These are phyloP conservation scores for Lithosia quadra DNA, from an alignment of 2,888 invertebrate genomes.

Conservation along the genomic window DNA sequence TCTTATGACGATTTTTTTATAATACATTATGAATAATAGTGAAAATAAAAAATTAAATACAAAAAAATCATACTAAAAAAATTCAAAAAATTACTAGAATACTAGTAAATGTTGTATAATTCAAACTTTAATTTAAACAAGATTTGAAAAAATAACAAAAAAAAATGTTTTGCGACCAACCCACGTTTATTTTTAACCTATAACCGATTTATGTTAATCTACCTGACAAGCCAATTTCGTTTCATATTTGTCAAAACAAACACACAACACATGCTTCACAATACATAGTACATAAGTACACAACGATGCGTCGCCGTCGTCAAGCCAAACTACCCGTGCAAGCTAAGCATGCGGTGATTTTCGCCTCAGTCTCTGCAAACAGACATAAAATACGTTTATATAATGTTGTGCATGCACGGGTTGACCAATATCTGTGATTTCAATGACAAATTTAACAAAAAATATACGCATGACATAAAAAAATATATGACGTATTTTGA, in stretches of 20 bases:
- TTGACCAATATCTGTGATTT: conserved; percentile 15
- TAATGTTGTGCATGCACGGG: conserved; percentile 53
- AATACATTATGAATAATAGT: too few species aligned
- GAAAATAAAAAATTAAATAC: too few species aligned
- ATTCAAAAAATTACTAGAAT: not conserved
- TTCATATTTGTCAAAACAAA: conserved; percentile 15
- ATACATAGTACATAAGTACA: conserved; percentile 23
- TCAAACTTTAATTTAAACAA: not conserved
- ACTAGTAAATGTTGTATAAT: too few species aligned
- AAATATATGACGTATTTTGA: not conserved
- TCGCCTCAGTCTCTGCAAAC: conserved; percentile 80
- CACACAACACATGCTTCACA: conserved; percentile 42
- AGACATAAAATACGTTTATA: conserved; percentile 64
- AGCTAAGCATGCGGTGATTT: conserved; percentile 84
- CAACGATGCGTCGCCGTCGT: conserved; percentile 26
- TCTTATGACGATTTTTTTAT: too few species aligned
- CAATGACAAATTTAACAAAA: not conserved
- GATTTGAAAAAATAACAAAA: not conserved
- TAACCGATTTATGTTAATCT: not conserved
- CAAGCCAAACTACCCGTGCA: conserved; percentile 59
- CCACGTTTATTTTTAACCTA: not conserved
- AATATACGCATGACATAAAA: not conserved
- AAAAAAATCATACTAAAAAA: not conserved
- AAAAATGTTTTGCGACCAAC: not conserved
- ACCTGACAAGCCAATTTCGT: conserved; percentile 3